A percentile compares a stretch with the other conserved stretches of the same genome.
Conservation (phyloP, 2,113 vertebrate genomes). For the Pelecanoides urinatrix region DNA sequence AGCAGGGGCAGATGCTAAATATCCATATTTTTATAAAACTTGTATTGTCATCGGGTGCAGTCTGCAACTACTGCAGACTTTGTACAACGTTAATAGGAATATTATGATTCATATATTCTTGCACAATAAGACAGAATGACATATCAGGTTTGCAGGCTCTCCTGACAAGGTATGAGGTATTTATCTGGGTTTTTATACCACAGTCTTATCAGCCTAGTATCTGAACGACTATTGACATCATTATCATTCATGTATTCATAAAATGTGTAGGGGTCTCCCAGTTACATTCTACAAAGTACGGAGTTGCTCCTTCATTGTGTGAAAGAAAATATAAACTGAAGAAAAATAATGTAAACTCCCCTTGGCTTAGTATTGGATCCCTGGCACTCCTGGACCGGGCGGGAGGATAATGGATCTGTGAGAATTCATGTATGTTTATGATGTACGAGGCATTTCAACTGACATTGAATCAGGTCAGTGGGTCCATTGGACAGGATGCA, state of each 20-base stretch:
- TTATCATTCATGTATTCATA: constrained; percentile 62
- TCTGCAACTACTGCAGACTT: constrained; percentile 41
- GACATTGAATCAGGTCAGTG: constrained; percentile 81
- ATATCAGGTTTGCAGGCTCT: constrained; percentile 54
- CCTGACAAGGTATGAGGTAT: constrained; percentile 63
- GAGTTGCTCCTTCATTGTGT: neutral
- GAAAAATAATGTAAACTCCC: neutral
- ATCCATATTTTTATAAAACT: constrained; percentile 24
- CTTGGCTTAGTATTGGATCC: neutral
- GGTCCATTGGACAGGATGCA: constrained; percentile 73
- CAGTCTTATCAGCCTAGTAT: constrained; percentile 43
- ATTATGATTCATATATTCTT: constrained; percentile 68
- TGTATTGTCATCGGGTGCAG: constrained; percentile 2
- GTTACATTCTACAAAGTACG: neutral
- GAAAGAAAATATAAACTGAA: constrained; percentile 6
- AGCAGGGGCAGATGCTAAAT: constrained; percentile 29
- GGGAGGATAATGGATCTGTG: constrained; percentile 42
- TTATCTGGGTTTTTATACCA: constrained; percentile 51
- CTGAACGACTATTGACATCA: constrained; percentile 49
- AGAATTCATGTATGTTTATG: constrained; percentile 61
- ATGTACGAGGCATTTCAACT: constrained; percentile 70
- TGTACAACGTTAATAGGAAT: constrained; percentile 58
- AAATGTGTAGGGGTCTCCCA: constrained; percentile 18
- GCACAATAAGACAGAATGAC: constrained; percentile 64
- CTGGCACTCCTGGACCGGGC: neutral